Evolutionary conservation across 2,888 invertebrate genomes (phyloP).

Genomic region (Calameuta pallipes): DNA sequence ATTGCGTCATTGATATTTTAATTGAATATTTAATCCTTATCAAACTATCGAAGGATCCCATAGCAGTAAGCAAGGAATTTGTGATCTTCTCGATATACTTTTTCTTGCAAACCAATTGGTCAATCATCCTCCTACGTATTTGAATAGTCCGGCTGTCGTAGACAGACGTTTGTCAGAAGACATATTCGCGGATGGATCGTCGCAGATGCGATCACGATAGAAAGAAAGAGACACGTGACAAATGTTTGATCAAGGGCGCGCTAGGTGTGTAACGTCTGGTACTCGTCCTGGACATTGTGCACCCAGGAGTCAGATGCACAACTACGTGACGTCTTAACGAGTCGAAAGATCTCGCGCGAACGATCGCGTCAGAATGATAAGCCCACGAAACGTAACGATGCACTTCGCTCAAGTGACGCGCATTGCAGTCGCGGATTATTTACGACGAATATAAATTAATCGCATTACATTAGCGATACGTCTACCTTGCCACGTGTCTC

Average conservation of each 20-base stretch:
- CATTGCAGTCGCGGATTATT: neutral
- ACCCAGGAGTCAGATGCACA: neutral
- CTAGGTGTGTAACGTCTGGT: neutral
- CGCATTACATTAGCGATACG: neutral
- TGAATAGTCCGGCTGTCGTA: neutral
- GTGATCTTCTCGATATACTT: neutral
- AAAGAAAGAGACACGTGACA: neutral
- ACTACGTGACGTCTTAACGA: neutral
- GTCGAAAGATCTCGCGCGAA: neutral
- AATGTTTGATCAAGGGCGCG: neutral
- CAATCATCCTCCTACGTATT: neutral
- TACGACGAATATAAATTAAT: neutral
- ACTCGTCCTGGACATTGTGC: neutral
- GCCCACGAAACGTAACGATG: neutral
- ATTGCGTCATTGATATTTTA: neutral
- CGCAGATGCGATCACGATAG: neutral
- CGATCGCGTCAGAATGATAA: neutral
- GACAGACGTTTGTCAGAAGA: neutral
- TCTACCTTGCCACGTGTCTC: neutral
- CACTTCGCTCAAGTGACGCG: neutral
- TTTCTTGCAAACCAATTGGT: neutral
- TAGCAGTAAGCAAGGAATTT: neutral
- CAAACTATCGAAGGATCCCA: neutral
- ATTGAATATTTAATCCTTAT: too few species aligned
- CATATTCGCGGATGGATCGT: neutral